Base-by-base conservation (phyloP, 1,140 invertebrate genomes). In the Drosophila bipectinata region DNA sequence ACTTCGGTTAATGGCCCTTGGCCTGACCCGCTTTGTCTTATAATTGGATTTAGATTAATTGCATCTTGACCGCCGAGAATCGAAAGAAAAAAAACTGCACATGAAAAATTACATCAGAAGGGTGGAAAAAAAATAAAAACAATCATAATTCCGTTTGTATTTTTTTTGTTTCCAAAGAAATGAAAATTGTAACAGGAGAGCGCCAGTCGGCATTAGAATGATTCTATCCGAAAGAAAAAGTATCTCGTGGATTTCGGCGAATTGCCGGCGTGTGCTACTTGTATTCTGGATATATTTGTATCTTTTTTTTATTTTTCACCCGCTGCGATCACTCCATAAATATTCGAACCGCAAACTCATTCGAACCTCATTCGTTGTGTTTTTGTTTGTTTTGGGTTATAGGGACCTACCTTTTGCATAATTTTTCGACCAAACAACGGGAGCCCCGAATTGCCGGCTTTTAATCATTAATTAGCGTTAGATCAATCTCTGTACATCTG, bases 31-130 rank as follows among this genome's bases (percentile, higher is more conserved):
- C 74, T 85, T 85, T 85, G 82, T 74, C 68, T 90, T 84, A 83
- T 90, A 90, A 90, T 90, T 90, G 88, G 88, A 90, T 91, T 90
- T 90, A 90, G 88, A 90, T 90, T 90, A 90, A 90, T 90, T 90
- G 88, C 83, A 77, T 83, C 78, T 74, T 64, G 44, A 41, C 26
- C 66, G 64, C 59, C 56, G 44, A 53, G 59, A 39, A 74, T 61
- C 68, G 79, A 77, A 48, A n/a, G 15, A 12, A 34, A 54, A 54
- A 62, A 68, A 67, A 68, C 52, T 59, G 52, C 68, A 67, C 66
- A 82, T 87, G 78, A 87, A 87, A 87, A 87, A 87, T 87, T 87
- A 87, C 82, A 85, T 66, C n/a, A 68, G 60, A 14, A 7, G 18
- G 18, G 2, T 6, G 44, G 6, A 41, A 39, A 39, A 30, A 48